These are phyloP conservation scores for Acromyrmex echinatior DNA, from an alignment of 1,140 invertebrate species.

Conservation along the genomic window DNA sequence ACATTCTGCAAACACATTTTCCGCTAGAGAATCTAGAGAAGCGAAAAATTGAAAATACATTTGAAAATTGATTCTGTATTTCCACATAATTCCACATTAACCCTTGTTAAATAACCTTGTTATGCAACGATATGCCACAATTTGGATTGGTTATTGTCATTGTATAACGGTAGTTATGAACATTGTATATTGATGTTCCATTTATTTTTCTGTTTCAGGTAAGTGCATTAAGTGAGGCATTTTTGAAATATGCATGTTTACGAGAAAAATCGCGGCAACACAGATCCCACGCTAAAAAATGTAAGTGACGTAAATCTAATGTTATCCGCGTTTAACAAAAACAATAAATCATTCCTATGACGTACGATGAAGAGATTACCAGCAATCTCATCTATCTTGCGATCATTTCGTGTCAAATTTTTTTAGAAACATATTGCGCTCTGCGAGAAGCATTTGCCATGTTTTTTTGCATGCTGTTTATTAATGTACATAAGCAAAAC, in stretches of 20 bases:
- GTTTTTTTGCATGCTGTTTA: background rate
- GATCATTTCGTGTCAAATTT: background rate
- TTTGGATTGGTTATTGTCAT: background rate
- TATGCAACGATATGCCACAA: background rate
- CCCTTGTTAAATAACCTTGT: background rate
- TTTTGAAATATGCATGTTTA: background rate
- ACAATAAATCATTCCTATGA: background rate
- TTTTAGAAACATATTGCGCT: background rate
- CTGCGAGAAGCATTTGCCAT: background rate
- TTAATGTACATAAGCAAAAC: slow-evolving; percentile 12
- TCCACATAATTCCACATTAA: background rate
- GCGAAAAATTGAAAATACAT: slow-evolving; percentile 28
- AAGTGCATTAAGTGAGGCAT: slow-evolving; percentile 46
- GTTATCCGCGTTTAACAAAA: slow-evolving; percentile 20
- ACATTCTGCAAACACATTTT: slow-evolving; percentile 25
- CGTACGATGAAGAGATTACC: background rate
- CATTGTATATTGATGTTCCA: background rate
- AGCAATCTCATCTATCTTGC: slow-evolving; percentile 10
- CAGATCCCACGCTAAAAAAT: background rate
- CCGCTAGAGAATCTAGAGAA: background rate
- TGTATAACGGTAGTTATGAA: background rate
- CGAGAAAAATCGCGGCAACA: background rate
- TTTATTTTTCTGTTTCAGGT: slow-evolving; percentile 73
- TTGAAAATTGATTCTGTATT: background rate
- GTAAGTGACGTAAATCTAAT: slow-evolving; percentile 45